A percentile compares a stretch with the other conserved stretches of the same genome.
These are phyloP conservation scores for Eutrigla gurnardus DNA, from an alignment of 2,797 vertebrate species.

Conservation along the genomic window DNA sequence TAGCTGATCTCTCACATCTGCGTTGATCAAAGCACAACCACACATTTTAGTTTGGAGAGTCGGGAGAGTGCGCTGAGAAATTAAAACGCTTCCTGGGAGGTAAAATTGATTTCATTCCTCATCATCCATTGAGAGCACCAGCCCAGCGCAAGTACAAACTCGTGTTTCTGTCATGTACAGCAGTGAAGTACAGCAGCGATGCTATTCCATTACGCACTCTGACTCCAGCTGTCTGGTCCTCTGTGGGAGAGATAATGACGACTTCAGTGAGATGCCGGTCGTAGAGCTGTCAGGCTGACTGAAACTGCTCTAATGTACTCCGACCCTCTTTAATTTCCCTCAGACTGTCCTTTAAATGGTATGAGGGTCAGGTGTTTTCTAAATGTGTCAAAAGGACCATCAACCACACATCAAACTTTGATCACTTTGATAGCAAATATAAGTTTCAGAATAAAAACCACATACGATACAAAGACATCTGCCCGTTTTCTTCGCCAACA, in stretches of 20 bases:
- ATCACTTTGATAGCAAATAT: neutral
- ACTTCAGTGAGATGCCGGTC: conserved; percentile 38
- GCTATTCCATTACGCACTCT: conserved; percentile 34
- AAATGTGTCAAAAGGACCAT: neutral
- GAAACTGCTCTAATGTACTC: neutral
- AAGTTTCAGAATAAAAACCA: neutral
- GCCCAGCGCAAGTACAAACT: conserved; percentile 12
- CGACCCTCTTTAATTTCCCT: neutral
- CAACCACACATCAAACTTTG: neutral
- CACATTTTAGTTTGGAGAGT: conserved; percentile 2
- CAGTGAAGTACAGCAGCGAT: conserved; percentile 1
- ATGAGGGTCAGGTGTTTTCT: neutral
- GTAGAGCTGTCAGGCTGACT: conserved; percentile 12
- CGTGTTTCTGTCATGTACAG: conserved; percentile 30
- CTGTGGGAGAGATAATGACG: conserved; percentile 56
- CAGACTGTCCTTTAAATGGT: neutral
- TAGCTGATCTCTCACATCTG: neutral
- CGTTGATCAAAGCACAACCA: conserved; percentile 41
- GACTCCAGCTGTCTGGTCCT: conserved; percentile 51
- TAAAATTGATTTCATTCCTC: conserved; percentile 4
- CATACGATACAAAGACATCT: neutral
- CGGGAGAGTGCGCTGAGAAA: conserved; percentile 9
- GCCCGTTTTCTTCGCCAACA: neutral
- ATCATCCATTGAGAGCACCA: neutral
- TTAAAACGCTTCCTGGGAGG: conserved; percentile 11